Conservation (phyloP, 1,140 invertebrate species). For the Berghia stephanieae region DNA sequence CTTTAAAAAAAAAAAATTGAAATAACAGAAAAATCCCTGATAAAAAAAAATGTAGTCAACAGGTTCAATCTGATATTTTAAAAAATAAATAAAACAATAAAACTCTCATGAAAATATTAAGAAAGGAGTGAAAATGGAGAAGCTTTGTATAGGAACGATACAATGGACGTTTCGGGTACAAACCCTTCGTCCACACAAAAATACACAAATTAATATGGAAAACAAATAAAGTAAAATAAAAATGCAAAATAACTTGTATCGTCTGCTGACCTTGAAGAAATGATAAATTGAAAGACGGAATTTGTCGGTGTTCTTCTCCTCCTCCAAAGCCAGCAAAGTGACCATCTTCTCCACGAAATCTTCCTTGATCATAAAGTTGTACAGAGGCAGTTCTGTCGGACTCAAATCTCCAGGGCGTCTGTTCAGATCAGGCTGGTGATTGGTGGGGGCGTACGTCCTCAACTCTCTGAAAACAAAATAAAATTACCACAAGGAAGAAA, state of each 20-base stretch:
- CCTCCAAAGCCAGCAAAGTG: conserved; percentile 82
- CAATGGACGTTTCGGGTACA: too few species aligned
- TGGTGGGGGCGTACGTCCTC: conserved; percentile 69
- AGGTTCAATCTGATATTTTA: too few species aligned
- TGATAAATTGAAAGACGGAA: conserved; percentile 76
- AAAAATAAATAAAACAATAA: too few species aligned
- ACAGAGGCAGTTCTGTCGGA: conserved; percentile 73
- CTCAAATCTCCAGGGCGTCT: conserved; percentile 62
- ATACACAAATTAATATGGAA: too few species aligned
- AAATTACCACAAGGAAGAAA: too few species aligned
- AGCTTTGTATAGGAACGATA: too few species aligned
- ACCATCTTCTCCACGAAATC: conserved; percentile 80
- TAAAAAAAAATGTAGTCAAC: too few species aligned
- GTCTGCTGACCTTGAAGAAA: conserved; percentile 76
- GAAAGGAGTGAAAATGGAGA: too few species aligned
- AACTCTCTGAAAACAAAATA: conserved; percentile 43
- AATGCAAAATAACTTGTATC: neutral
- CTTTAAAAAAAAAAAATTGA: too few species aligned
- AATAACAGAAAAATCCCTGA: too few species aligned
- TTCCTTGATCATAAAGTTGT: conserved; percentile 76
- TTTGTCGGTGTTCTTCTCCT: conserved; percentile 85
- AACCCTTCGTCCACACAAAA: too few species aligned
- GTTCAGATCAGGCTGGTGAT: conserved; percentile 73
- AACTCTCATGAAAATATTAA: too few species aligned
- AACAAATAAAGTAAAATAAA: neutral